Percentiles rank a stretch among this genome's conserved stretches.
These are phyloP conservation scores for Lochmaea crataegi DNA, from an alignment of 2,888 invertebrate genomes.

Conservation along the genomic window DNA sequence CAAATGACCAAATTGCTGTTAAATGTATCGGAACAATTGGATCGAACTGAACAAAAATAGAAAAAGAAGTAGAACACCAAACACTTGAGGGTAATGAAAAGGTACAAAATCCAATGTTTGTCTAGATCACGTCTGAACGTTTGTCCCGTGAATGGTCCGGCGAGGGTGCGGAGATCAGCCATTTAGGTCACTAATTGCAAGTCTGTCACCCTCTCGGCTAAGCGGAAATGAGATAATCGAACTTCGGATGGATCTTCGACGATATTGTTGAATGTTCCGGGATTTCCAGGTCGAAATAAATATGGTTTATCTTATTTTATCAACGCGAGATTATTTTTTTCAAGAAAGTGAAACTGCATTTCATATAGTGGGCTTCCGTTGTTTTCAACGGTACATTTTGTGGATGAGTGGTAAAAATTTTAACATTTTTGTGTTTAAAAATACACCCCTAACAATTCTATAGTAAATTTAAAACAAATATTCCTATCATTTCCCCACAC, in stretches of 20 bases:
- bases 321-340: background rate
- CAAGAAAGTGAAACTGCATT: no score
- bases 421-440: no score
- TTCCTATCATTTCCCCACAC: no score
- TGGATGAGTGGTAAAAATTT: no score
- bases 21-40: slow-evolving; percentile 44
- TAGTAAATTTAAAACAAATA: no score
- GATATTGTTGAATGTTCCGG: slow-evolving; percentile 34
- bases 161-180: slow-evolving; percentile 55
- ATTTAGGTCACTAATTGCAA: slow-evolving; percentile 62
- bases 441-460: no score
- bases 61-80: slow-evolving; percentile 42
- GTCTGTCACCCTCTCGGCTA: slow-evolving; percentile 60
- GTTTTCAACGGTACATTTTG: no score
- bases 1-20: slow-evolving; percentile 40
- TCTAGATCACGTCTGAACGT: slow-evolving; percentile 50
- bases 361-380: no score
- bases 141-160: slow-evolving; percentile 54
- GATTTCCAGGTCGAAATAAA: background rate
- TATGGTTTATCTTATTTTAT: background rate
- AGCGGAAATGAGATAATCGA: slow-evolving; percentile 64
- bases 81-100: slow-evolving; percentile 49
- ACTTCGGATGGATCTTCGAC: slow-evolving; percentile 47
- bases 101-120: slow-evolving; percentile 53
- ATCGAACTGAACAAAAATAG: slow-evolving; percentile 36